Conservation (phyloP, 2,797 vertebrate genomes). For the Masticophis lateralis region DNA sequence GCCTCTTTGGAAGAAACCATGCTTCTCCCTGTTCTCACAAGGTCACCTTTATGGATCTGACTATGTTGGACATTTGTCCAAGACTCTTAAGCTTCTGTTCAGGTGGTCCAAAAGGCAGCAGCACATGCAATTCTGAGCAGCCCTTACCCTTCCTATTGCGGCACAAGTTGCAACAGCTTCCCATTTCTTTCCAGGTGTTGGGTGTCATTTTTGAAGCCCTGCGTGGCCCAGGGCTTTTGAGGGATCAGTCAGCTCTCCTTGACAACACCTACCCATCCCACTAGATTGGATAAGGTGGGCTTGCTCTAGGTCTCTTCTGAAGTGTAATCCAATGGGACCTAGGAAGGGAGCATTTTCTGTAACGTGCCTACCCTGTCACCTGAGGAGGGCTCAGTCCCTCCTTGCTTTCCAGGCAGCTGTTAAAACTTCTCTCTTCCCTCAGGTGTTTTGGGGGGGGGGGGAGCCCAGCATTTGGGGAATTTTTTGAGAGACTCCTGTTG, state of each 20-base stretch:
- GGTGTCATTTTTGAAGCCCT: neutral
- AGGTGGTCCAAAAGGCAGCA: neutral
- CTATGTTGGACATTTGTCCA: neutral
- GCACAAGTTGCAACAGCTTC: neutral
- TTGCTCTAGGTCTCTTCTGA: neutral
- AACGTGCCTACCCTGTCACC: neutral
- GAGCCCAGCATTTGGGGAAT: neutral
- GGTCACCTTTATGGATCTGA: neutral
- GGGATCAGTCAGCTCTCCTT: neutral
- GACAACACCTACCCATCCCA: neutral
- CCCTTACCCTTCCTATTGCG: no score
- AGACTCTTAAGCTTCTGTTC: neutral
- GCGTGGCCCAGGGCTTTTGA: neutral
- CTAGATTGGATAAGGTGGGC: neutral
- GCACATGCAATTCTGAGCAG: no score
- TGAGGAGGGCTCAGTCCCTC: neutral
- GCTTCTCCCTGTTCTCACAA: neutral
- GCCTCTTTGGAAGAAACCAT: neutral
- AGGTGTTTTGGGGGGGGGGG: no score
- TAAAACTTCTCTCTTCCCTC: neutral
- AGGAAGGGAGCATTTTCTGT: neutral
- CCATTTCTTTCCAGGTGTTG: neutral
- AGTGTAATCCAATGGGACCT: neutral
- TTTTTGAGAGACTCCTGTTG: neutral
- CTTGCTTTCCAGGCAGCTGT: neutral